Evolutionary conservation across 2,113 vertebrate species (phyloP).

Genomic region (Galeopterus variegatus): DNA sequence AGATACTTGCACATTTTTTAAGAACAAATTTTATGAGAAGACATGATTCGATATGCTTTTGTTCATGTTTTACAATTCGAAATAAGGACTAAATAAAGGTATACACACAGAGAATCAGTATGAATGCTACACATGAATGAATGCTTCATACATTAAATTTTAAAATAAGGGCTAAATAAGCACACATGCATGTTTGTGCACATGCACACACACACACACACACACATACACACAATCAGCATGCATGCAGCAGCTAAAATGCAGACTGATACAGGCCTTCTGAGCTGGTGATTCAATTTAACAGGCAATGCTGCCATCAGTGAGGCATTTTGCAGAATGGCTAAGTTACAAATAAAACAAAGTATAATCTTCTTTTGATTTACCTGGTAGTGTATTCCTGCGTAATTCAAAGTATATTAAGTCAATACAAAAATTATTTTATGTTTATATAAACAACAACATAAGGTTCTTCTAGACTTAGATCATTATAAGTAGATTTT

Average conservation of each 20-base stretch:
- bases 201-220: neutral
- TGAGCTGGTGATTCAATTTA: neutral
- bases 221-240: neutral
- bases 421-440: neutral
- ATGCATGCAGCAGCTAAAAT: neutral
- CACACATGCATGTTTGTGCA: neutral
- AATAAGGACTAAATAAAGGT: neutral
- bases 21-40: neutral
- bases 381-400: neutral
- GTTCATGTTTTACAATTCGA: neutral
- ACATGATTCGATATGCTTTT: neutral
- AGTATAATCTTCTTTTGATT: neutral
- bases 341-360: neutral
- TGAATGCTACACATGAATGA: neutral
- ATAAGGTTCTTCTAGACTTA: neutral
- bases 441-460: neutral
- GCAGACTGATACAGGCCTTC: neutral
- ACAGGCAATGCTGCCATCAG: neutral
- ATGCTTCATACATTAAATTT: constrained; percentile 6
- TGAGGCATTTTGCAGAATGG: neutral
- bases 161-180: neutral
- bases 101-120: neutral
- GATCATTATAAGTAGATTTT: neutral
- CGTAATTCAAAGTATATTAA: neutral
- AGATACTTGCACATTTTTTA: neutral